Conservation (phyloP, 2,113 vertebrate species). For the Alethe castanea region DNA sequence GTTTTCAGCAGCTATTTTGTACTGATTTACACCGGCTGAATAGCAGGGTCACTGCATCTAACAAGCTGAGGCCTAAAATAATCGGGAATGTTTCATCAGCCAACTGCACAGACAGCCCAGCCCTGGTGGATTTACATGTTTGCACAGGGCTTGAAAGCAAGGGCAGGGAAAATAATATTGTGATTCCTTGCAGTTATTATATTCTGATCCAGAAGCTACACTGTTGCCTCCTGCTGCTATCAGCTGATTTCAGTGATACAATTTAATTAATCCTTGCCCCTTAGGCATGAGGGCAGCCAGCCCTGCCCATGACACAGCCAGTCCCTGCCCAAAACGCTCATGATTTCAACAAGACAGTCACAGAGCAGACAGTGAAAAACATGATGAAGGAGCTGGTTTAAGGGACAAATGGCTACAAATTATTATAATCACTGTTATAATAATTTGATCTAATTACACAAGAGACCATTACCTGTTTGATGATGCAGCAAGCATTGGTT, state of each 20-base stretch:
- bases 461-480: constrained; percentile 58
- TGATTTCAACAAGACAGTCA: constrained; percentile 27
- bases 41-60: neutral
- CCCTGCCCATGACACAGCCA: neutral
- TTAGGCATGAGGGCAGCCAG: neutral
- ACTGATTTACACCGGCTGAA: neutral
- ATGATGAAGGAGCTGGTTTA: neutral
- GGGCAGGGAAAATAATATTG: neutral
- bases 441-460: constrained; percentile 2
- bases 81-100: neutral
- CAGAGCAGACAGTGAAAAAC: constrained; percentile 38
- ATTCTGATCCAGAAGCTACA: neutral
- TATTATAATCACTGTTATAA: constrained; percentile 45
- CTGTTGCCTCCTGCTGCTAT: neutral
- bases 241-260: neutral
- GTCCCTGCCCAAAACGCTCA: constrained; percentile 3
- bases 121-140: neutral
- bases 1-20: neutral
- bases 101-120: neutral
- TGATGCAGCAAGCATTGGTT: constrained; percentile 44
- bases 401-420: neutral
- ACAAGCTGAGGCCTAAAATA: constrained; percentile 13
- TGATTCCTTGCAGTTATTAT: neutral
- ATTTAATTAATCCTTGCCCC: neutral
- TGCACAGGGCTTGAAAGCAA: neutral